These are phyloP conservation scores for Styela plicata DNA, from an alignment of 23 tunicate genomes.

Conservation along the genomic window DNA sequence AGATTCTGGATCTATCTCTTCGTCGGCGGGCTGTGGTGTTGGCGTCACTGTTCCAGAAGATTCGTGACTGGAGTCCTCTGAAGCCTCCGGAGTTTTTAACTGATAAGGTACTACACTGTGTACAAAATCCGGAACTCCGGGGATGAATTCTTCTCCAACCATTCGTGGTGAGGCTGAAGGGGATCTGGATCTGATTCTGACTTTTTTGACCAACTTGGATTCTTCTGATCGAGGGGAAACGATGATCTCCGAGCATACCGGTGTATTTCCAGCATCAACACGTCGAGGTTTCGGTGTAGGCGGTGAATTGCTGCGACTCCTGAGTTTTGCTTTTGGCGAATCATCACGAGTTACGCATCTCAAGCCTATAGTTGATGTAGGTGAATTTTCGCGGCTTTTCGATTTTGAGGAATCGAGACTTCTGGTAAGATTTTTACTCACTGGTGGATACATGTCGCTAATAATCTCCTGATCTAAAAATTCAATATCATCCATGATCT, in stretches of 20 bases:
- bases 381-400: neutral
- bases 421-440: too few species aligned
- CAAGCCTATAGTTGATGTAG: neutral
- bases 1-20: conserved; percentile 2
- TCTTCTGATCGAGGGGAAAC: neutral
- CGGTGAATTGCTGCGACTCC: neutral
- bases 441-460: neutral
- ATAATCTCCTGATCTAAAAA: neutral
- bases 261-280: neutral
- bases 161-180: conserved; percentile 26
- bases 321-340: neutral
- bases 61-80: neutral
- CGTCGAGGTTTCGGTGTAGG: neutral
- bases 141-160: conserved; percentile 20
- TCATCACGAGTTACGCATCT: neutral
- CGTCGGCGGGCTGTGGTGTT: conserved; percentile 9
- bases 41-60: neutral
- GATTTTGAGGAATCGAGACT: neutral
- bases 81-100: neutral
- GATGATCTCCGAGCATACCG: neutral
- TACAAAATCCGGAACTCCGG: conserved; percentile 39
- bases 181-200: neutral
- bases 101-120: conserved; percentile 42
- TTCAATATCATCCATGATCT: conserved; percentile 1
- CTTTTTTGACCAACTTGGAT: neutral